A percentile compares a stretch with the other conserved stretches of the same genome.
These are phyloP conservation scores for Oryzias melastigma DNA, from an alignment of 2,113 vertebrate species.

Conservation along the genomic window DNA sequence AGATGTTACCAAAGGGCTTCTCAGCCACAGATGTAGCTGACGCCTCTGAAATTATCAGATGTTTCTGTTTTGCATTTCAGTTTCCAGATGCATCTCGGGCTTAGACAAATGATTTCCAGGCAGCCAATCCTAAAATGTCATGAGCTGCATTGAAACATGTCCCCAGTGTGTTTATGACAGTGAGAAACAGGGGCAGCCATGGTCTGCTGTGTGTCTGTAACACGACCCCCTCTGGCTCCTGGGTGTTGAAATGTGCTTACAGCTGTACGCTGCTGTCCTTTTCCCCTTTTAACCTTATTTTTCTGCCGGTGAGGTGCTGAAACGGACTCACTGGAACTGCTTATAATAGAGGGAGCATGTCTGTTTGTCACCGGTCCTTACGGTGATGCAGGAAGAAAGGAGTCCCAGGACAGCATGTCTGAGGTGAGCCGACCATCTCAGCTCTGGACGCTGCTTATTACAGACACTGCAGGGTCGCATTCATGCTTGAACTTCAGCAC, in stretches of 20 bases:
- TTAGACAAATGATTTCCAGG: constrained; percentile 2
- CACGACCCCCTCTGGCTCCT: constrained; percentile 40
- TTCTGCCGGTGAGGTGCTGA: constrained; percentile 2
- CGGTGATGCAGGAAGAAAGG: constrained; percentile 15
- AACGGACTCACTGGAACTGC: constrained; percentile 11
- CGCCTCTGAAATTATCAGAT: background rate
- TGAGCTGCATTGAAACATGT: constrained; percentile 44
- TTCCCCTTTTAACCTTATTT: constrained; percentile 55
- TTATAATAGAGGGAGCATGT: constrained; percentile 19
- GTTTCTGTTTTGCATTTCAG: background rate
- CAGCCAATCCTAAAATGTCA: constrained; percentile 37
- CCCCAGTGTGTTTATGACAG: constrained; percentile 52
- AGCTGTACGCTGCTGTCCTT: constrained; percentile 52
- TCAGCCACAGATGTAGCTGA: no score
- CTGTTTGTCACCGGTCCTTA: background rate
- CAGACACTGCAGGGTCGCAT: constrained; percentile 27
- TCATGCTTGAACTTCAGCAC: constrained; percentile 35
- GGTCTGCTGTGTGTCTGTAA: constrained; percentile 65
- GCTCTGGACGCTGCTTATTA: constrained; percentile 1
- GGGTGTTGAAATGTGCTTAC: constrained; percentile 75
- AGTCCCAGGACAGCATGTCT: background rate
- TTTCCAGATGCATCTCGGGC: background rate
- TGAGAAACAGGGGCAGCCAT: constrained; percentile 33
- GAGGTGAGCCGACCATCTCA: constrained; percentile 3
- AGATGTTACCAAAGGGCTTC: background rate